Base-by-base conservation (phyloP, 2,888 invertebrate genomes). In the Hirtodrosophila trivittata region DNA sequence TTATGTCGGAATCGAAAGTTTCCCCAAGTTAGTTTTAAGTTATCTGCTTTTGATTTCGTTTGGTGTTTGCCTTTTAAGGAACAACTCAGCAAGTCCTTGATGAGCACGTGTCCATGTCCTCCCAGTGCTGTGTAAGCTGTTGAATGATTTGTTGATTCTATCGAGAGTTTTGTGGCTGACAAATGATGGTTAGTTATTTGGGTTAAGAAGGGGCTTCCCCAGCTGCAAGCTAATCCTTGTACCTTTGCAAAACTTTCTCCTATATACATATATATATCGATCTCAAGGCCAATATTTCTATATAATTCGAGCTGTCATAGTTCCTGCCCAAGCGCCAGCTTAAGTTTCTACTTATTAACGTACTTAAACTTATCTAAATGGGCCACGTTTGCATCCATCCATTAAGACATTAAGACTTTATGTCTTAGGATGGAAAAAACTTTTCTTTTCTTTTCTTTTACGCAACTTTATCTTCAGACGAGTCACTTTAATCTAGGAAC, bases 1-100 rank as follows among this genome's bases (percentile, higher is more conserved):
- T 63, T 50, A 55, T 51, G 59, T 33, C 26, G 16, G 49, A 13
- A 49, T 59, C 62, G 55, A 65, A 84, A 81, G 72, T 81, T 78
- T 67, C 37, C 9, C n/a, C 52, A 74, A 76, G 59, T 63, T 59
- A 39, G 57, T 66, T 77, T 63, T 39, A 66, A 69, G 63, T 75
- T 78, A 81, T 84, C 75, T 67, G 66, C 65, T 66, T 62, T 67
- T 77, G 74, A 74, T 70, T 65, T 76, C 66, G 37, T 45, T 49
- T 62, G 37, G 32, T 57, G 6, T 41, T 41, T 26, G 12, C 38
- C 33, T 41, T 46, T 37, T 21, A 21, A 8, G 5, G n/a, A 28
- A 12, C 7, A 32, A 46, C 28, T 30, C 9, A 21, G 26, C 16
- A 16, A 37, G 14, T 42, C 10, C 43, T 33, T 41, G 62, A 66